Evolutionary conservation across 2,888 invertebrate genomes (phyloP).

Genomic region (Pseudoips prasinana): DNA sequence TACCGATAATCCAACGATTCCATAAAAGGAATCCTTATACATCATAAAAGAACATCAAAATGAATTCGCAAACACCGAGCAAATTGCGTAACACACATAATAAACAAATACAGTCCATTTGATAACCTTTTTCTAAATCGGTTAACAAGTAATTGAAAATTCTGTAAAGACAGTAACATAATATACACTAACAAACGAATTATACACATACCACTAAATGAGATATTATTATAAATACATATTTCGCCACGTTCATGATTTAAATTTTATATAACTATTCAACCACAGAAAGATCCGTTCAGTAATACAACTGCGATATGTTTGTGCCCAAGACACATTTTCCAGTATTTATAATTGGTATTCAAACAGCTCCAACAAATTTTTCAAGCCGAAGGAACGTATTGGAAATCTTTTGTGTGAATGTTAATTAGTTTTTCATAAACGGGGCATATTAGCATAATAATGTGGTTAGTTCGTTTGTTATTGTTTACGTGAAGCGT

Average conservation of each 20-base stretch:
- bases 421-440: constrained; percentile 43
- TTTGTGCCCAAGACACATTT: constrained; percentile 21
- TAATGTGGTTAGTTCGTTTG: constrained; percentile 23
- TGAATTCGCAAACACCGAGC: no score
- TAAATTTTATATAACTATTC: no score
- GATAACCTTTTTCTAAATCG: no score
- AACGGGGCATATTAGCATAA: constrained; percentile 39
- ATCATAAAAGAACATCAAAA: no score
- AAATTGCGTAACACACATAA: no score
- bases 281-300: constrained; percentile 26
- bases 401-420: constrained; percentile 39
- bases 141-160: no score
- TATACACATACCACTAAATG: constrained; percentile 39
- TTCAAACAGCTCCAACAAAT: constrained; percentile 44
- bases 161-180: no score
- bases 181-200: no score
- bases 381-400: constrained; percentile 27
- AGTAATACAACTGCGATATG: constrained; percentile 14
- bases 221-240: constrained; percentile 43
- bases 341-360: constrained; percentile 52
- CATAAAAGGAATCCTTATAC: no score
- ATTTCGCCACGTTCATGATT: constrained; percentile 35
- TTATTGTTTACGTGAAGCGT: constrained; percentile 13
- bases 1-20: no score
- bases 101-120: no score